phyloP scores from a whole-genome alignment of 2,113 vertebrate species.

The Alectura lathami region DNA sequence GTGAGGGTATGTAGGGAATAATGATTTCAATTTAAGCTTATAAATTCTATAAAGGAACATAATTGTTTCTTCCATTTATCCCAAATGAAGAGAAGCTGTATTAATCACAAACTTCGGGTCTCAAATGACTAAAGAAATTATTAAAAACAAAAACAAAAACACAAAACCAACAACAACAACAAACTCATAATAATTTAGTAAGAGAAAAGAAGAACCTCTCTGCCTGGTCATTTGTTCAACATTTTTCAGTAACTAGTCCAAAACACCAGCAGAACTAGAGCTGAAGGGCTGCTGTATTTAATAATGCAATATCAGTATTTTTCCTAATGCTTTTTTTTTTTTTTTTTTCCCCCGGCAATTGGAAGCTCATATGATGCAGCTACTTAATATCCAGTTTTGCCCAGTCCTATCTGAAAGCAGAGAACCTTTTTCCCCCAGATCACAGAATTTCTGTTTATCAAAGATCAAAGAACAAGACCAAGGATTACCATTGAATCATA shows the following conservation, averaged over 20 bases:
- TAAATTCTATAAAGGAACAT: background rate
- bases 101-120: background rate
- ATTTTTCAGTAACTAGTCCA: background rate
- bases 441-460: slow-evolving; percentile 2
- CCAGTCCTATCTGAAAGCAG: background rate
- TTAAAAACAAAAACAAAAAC: too few species aligned
- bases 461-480: slow-evolving; percentile 19
- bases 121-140: too few species aligned
- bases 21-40: background rate
- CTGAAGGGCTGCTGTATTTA: background rate
- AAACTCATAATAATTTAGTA: background rate
- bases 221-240: background rate
- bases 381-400: background rate
- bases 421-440: background rate
- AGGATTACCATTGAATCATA: too few species aligned
- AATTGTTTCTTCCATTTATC: background rate
- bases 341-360: too few species aligned
- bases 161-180: too few species aligned
- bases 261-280: background rate
- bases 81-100: background rate
- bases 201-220: background rate
- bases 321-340: background rate
- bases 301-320: background rate
- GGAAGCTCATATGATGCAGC: background rate
- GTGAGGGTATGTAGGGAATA: background rate